phyloP scores from a whole-genome alignment of 2,797 vertebrate species.

The Leucoraja ocellata region DNA sequence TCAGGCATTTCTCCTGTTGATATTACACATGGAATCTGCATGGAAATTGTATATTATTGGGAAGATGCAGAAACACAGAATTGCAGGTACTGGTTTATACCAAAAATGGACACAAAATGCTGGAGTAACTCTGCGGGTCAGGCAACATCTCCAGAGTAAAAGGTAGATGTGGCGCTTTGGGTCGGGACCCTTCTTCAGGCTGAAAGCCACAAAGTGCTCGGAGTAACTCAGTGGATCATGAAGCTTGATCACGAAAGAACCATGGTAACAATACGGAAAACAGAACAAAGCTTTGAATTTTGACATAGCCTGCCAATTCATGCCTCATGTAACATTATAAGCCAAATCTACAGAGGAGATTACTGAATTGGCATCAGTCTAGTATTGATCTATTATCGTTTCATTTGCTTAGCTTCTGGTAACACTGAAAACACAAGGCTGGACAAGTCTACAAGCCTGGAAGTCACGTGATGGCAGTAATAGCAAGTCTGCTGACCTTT shows the following conservation, averaged over 20 bases:
- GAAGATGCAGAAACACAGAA: too few relatives aligned
- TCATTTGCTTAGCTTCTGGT: not conserved
- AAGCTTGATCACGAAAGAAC: not conserved
- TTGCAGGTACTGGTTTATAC: too few relatives aligned
- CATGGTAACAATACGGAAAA: not conserved
- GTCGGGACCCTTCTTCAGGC: too few relatives aligned
- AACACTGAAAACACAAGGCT: not conserved
- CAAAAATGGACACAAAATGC: too few relatives aligned
- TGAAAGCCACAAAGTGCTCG: too few relatives aligned
- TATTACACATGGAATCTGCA: not conserved
- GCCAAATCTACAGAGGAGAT: not conserved
- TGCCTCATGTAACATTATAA: not conserved
- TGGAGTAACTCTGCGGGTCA: too few relatives aligned
- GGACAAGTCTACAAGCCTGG: not conserved
- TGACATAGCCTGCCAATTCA: not conserved
- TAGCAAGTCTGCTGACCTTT: too few relatives aligned
- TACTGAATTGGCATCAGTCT: not conserved
- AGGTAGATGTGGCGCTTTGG: too few relatives aligned
- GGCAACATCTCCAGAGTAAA: too few relatives aligned
- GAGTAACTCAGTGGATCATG: too few relatives aligned
- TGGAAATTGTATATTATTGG: not conserved
- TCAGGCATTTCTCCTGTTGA: not conserved
- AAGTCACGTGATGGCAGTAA: too few relatives aligned
- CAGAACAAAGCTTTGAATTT: not conserved
- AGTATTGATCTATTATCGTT: not conserved